phyloP scores from a whole-genome alignment of 2,888 invertebrate genomes.

The Choristoneura rosaceana region DNA sequence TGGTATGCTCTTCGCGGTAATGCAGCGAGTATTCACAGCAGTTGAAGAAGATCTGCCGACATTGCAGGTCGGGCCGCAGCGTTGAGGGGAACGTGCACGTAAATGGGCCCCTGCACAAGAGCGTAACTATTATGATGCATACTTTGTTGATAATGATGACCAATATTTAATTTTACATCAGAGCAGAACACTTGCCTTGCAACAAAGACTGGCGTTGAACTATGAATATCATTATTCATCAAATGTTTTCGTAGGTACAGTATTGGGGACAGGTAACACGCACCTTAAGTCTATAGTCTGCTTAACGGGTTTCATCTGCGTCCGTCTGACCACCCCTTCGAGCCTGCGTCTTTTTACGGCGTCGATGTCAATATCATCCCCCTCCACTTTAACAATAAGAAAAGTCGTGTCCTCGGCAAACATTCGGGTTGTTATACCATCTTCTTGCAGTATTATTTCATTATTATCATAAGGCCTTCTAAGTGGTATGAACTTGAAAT shows the following conservation, averaged over 20 bases:
- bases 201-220: conserved; percentile 5
- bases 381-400: conserved; percentile 70
- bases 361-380: conserved; percentile 54
- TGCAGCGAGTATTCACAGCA: conserved; percentile 81
- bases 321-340: conserved; percentile 57
- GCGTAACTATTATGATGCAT: conserved; percentile 9
- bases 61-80: conserved; percentile 70
- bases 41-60: conserved; percentile 76
- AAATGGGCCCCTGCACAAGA: conserved; percentile 71
- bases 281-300: conserved; percentile 73
- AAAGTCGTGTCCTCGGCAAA: conserved; percentile 70
- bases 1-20: conserved; percentile 79
- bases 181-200: conserved; percentile 3
- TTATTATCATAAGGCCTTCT: conserved; percentile 48
- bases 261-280: conserved; percentile 15
- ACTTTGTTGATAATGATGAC: background rate
- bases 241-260: conserved; percentile 15
- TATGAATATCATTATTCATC: conserved; percentile 2
- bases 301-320: conserved; percentile 61
- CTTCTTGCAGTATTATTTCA: conserved; percentile 49
- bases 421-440: conserved; percentile 63
- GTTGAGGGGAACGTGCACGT: conserved; percentile 75
- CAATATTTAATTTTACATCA: background rate
- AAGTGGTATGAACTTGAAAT: conserved; percentile 69
- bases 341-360: conserved; percentile 56